Evolutionary conservation across 2,797 vertebrate genomes (phyloP), one percentile per base, ranked within the genome.

Genomic region (Coendou prehensilis): DNA sequence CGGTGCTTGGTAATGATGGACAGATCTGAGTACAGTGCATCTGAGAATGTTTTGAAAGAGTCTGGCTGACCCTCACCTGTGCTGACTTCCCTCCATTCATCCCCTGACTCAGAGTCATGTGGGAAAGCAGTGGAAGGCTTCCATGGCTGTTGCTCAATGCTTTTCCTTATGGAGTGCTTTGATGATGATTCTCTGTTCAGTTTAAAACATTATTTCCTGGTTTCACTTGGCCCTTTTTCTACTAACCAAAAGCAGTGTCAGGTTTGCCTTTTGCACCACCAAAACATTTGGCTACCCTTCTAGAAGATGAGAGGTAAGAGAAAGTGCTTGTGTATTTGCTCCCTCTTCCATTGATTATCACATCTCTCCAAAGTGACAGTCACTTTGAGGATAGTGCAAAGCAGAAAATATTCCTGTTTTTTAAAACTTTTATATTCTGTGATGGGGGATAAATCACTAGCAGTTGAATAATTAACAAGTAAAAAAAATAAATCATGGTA

Each of bases 381-480:
- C 50, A 57, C 28, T 89, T 50, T n/a, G 80, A 80, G 18, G 14
- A 45, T 23, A 37, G 30, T 76, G 54, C 78, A 22, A 80, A 76
- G 57, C 37, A 73, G n/a, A 63, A 4, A 67, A 1, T 5, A 47
- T 50, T 91, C 82, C n/a, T 54, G 9, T 69, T 76, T 91, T 67
- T 41, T 26, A 47, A 75, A 56, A 56, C 54, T 15, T 50, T 50
- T 50, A 50, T 50, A 50, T 50, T 50, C 33, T 37, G 9, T 23
- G 11, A 11, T 78, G 7, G 14, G 33, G 2, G 13, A 63, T 76
- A 82, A 80, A 57, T 22, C 11, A 85, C 15, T 9, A 63, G 47
- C 45, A 57, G 30, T 14, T 82, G 52, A 71, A 92, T 79, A 75
- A 91, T 47, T 76, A 83, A 0, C 30, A 88, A 93, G 71, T 56